Percentiles rank a stretch among this genome's conserved stretches.
Conservation (phyloP, 2,888 invertebrate species). For the Acanthosepion pharaonis region DNA sequence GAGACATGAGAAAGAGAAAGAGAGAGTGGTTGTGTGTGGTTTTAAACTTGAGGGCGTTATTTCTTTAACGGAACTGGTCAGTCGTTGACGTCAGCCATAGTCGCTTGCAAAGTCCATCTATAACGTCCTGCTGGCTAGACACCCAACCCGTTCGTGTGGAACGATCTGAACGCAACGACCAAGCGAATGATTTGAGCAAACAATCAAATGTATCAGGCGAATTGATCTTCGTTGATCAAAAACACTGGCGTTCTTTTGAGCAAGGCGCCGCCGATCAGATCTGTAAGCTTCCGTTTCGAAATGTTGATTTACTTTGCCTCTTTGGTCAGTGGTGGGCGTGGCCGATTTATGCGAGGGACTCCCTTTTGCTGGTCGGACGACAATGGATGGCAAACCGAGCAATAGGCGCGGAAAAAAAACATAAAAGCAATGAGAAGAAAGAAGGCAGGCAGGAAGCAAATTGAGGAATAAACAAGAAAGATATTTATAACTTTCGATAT, state of each 20-base stretch:
- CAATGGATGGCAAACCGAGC: neutral
- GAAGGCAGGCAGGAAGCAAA: neutral
- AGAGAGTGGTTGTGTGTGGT: neutral
- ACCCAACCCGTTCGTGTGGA: neutral
- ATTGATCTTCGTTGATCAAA: constrained; percentile 15
- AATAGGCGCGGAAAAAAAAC: neutral
- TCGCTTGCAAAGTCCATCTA: neutral
- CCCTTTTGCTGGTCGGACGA: neutral
- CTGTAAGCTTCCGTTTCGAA: neutral
- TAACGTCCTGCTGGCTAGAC: neutral
- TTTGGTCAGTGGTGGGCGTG: neutral
- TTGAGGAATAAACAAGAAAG: neutral
- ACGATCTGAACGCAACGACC: neutral
- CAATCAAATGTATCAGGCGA: constrained; percentile 33
- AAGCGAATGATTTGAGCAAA: constrained; percentile 15
- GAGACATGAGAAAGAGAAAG: neutral
- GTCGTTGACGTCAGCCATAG: neutral
- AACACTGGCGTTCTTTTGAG: neutral
- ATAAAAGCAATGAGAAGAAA: neutral
- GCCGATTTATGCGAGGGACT: neutral
- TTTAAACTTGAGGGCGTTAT: neutral
- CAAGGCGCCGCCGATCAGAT: neutral
- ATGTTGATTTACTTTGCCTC: neutral
- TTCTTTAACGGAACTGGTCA: neutral
- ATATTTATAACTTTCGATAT: neutral